These are phyloP conservation scores for Orthosia gothica DNA, from an alignment of 2,888 invertebrate species.

Conservation along the genomic window DNA sequence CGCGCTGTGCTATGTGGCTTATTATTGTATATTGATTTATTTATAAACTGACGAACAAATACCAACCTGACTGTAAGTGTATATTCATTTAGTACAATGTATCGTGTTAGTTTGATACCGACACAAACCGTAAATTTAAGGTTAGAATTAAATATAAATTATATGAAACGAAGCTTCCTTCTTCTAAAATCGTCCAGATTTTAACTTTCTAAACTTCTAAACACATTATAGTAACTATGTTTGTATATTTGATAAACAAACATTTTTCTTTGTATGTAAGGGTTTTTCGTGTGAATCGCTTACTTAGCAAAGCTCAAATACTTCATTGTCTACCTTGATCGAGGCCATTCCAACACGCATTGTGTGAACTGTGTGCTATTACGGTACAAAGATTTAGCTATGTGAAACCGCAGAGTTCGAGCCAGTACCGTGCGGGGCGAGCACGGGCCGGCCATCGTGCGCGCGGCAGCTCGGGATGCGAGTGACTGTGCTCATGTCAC, in stretches of 20 bases:
- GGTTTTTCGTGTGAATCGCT: not conserved
- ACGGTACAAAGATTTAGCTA: not conserved
- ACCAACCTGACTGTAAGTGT: slow-evolving; percentile 54
- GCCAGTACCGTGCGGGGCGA: no score
- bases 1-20: slow-evolving; percentile 18
- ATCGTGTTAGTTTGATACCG: slow-evolving; percentile 46
- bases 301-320: not conserved
- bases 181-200: slow-evolving; percentile 59
- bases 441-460: no score
- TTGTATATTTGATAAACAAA: slow-evolving; percentile 2
- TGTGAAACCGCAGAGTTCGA: not conserved
- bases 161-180: slow-evolving; percentile 66
- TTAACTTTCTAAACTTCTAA: slow-evolving; percentile 27
- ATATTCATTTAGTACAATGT: slow-evolving; percentile 65
- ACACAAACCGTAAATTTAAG: slow-evolving; percentile 59
- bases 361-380: not conserved
- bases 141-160: slow-evolving; percentile 50
- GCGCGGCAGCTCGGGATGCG: no score
- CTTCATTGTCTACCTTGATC: not conserved
- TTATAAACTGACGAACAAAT: slow-evolving; percentile 59
- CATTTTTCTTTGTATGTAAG: not conserved
- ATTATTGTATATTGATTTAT: slow-evolving; percentile 36
- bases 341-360: not conserved
- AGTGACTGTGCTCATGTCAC: no score
- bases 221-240: not conserved